These are phyloP conservation scores for Enteromius mattozi DNA, from an alignment of 2,797 vertebrate species.

Conservation along the genomic window DNA sequence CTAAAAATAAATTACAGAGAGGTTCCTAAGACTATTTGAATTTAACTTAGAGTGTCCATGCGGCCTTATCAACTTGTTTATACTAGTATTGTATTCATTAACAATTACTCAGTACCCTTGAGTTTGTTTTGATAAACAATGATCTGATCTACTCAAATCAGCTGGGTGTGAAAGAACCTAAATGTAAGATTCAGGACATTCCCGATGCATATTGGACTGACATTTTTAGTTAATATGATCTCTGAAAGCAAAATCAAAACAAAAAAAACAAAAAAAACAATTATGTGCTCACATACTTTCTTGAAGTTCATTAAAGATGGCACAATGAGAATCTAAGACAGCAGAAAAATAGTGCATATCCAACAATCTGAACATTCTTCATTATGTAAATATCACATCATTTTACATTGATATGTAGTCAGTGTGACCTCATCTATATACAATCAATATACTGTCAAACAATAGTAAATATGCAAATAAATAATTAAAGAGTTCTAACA, in stretches of 20 bases:
- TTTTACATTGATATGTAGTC: constrained; percentile 31
- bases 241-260: constrained; percentile 11
- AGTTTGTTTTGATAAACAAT: constrained; percentile 25
- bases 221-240: constrained; percentile 21
- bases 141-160: not conserved
- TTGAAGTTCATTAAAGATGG: constrained; percentile 36
- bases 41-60: constrained; percentile 15
- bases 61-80: not conserved
- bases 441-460: constrained; percentile 32
- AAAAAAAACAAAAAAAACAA: constrained; percentile 9
- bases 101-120: not conserved
- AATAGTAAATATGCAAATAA: constrained; percentile 40
- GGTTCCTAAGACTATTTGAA: constrained; percentile 30
- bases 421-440: constrained; percentile 40
- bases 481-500: constrained; percentile 33
- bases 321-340: constrained; percentile 30
- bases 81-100: not conserved
- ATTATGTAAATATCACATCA: constrained; percentile 23
- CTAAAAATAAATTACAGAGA: constrained; percentile 81
- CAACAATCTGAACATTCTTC: constrained; percentile 28
- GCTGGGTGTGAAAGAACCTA: not conserved
- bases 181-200: not conserved
- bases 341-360: constrained; percentile 44
- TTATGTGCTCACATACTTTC: not conserved
- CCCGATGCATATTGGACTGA: not conserved